Evolutionary conservation across 2,113 vertebrate genomes (phyloP), one percentile per base, ranked within the genome.

Genomic region (Arvicanthis niloticus): DNA sequence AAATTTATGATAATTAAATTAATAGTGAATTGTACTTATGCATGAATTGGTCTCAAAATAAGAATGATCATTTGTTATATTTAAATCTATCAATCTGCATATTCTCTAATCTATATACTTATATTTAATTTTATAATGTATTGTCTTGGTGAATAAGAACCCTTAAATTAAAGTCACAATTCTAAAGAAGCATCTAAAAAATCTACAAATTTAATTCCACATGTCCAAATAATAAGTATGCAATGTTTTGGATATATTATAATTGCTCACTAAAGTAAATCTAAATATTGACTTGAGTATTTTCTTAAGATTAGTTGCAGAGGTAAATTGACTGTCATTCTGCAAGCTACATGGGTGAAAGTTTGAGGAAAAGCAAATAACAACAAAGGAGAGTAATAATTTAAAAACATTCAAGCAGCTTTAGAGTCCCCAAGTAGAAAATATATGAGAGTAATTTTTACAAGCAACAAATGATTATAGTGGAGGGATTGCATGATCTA

Each of bases 1-100:
- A 93, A 88, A 97, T 94, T 67, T 84, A 91, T 93, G 73, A 78
- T 95, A 93, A 96, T 90, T 96, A 94, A 92, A 26, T 24, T 91
- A 93, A 89, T 58, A 22, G 13, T 93, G 31, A 78, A 95, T 97
- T 93, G 11, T 95, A 93, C 89, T 92, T 97, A 91, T 88, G 15
- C 5, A 73, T 70, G 15, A 94, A 51, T 51, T 93, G 15, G 8
- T 95, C 31, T 95, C 58, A 85, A 75, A 91, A 68, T 89, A 89
- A 88, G 16, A 91, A 76, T 86, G 34, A 75, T 95, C 31, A 73
- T 95, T 90, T 88, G 5, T 88, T 76, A 53, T 34, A 45, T 72
- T 24, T 85, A 94, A 94, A 93, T 68, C 68, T 62, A 88, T 92
- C 87, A 68, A 72, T 96, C 24, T 85, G 31, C 4, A 70, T 92